Evolutionary conservation across 2,888 invertebrate genomes (phyloP).

Genomic region (Zelleria hepariella): DNA sequence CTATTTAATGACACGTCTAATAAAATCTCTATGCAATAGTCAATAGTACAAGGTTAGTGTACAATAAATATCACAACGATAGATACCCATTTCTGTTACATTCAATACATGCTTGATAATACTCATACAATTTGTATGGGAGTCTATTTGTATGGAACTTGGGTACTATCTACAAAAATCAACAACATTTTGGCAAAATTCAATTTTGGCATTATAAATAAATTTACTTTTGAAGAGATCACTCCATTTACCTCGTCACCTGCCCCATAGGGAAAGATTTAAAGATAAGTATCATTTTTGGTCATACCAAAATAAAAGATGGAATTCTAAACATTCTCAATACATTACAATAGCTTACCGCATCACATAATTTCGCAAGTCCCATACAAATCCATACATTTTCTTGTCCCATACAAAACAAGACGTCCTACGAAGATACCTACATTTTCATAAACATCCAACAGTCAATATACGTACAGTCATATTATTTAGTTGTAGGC

Average conservation of each 20-base stretch:
- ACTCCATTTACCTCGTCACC: neutral
- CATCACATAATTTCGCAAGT: too few species aligned
- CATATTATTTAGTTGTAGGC: neutral
- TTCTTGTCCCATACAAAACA: neutral
- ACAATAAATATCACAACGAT: conserved; percentile 42
- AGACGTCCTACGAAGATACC: neutral
- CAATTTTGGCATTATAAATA: neutral
- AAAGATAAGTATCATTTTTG: neutral
- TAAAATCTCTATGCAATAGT: conserved; percentile 32
- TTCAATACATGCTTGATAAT: conserved; percentile 6
- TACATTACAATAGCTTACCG: too few species aligned
- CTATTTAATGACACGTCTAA: conserved; percentile 42
- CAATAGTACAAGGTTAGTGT: conserved; percentile 22
- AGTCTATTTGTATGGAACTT: neutral
- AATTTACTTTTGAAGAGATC: too few species aligned
- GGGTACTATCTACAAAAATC: neutral
- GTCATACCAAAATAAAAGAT: neutral
- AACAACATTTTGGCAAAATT: neutral
- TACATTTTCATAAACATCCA: neutral
- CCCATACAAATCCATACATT: neutral
- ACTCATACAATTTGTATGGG: neutral
- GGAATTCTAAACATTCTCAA: too few species aligned
- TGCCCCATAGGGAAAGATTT: neutral
- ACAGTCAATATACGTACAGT: conserved; percentile 3
- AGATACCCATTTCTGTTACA: conserved; percentile 25